Conservation (phyloP, 2,113 vertebrate genomes). For the Parus major region DNA sequence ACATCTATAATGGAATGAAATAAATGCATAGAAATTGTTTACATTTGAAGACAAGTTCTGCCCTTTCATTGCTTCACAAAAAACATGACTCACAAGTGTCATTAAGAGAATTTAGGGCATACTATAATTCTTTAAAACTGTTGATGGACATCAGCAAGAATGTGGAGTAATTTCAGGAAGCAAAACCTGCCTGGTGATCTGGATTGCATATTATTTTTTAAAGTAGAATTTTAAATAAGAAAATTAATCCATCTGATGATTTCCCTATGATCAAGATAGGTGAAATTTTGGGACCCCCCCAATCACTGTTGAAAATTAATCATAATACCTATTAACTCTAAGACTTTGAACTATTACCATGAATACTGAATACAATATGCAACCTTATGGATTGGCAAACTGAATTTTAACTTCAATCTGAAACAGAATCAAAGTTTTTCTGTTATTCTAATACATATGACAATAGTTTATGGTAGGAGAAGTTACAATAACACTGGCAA, state of each 20-base stretch:
- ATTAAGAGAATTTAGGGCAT: not conserved
- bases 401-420: not conserved
- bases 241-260: not conserved
- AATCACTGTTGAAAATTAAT: not conserved
- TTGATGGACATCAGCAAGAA: not conserved
- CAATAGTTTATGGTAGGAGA: not conserved
- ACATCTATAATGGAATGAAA: not conserved
- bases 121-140: not conserved
- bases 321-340: not conserved
- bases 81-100: not conserved
- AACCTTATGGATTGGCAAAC: not conserved
- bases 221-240: not conserved
- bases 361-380: not conserved
- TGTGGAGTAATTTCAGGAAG: not conserved
- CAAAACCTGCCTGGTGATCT: not conserved
- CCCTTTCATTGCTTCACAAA: not conserved
- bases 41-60: not conserved
- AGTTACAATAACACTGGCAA: not conserved
- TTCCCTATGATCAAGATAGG: fast-evolving
- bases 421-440: not conserved
- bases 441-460: not conserved
- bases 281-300: not conserved
- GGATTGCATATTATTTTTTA: not conserved
- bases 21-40: not conserved
- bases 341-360: not conserved